These are phyloP conservation scores for Portunus trituberculatus DNA, from an alignment of 1,140 invertebrate species.

Conservation along the genomic window DNA sequence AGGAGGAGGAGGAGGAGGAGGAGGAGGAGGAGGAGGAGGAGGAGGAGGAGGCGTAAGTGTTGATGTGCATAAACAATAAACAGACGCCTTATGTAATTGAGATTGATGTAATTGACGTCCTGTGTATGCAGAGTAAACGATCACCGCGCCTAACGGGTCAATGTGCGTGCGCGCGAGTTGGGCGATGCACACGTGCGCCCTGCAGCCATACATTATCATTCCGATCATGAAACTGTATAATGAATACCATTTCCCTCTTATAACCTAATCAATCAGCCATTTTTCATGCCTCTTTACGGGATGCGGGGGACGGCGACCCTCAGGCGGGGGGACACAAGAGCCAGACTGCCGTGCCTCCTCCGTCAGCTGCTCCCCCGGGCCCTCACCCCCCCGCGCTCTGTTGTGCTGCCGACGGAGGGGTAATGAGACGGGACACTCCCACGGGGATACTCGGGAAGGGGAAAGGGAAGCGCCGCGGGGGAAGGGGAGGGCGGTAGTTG, in stretches of 20 bases:
- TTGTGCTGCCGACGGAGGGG: not conserved
- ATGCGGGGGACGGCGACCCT: not conserved
- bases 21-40: too few species aligned
- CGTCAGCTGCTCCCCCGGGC: not conserved
- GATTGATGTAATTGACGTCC: too few species aligned
- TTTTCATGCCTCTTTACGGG: conserved; percentile 38
- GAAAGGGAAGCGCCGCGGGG: conserved; percentile 4
- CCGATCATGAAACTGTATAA: conserved; percentile 39
- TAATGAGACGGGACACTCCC: conserved; percentile 41
- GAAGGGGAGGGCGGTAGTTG: not conserved
- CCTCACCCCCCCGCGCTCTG: not conserved
- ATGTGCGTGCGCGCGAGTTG: too few species aligned
- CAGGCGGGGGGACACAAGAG: not conserved
- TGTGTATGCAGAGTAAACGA: too few species aligned
- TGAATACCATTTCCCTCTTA: conserved; percentile 51
- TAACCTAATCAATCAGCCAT: conserved; percentile 56
- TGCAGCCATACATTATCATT: conserved; percentile 35
- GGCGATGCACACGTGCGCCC: conserved; percentile 12
- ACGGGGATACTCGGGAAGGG: conserved; percentile 31
- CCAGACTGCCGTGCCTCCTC: not conserved
- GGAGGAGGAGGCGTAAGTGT: too few species aligned
- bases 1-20: too few species aligned
- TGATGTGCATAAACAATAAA: too few species aligned
- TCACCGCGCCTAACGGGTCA: too few species aligned
- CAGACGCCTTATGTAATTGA: too few species aligned